Evolutionary conservation across 2,113 vertebrate species (phyloP), one percentile per base, ranked within the genome.

Genomic region (Willisornis vidua): DNA sequence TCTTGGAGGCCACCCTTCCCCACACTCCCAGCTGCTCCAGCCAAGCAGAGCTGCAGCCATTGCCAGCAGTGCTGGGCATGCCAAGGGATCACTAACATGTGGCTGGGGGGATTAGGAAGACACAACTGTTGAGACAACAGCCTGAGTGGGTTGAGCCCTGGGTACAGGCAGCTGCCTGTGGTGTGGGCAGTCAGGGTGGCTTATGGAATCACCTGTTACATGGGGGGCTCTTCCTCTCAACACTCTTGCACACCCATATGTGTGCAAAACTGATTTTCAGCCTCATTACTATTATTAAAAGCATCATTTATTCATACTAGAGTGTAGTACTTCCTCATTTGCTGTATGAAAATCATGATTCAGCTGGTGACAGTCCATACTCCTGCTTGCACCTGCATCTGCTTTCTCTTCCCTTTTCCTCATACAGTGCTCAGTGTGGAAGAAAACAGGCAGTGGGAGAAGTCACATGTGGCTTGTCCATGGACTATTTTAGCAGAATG

Each of bases 171-270:
- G 97, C 94, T 97, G 94, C 92, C 70, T 78, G 48, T 13, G 5
- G 20, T 71, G 52, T 31, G 86, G 49, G 82, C 63, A 94, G 91
- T 67, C 83, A 87, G 75, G 67, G 35, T 9, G 22, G 78, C 72
- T 94, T 90, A 58, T n/a, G 81, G 94, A 57, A 70, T 87, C 96
- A 97, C 83, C 94, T 97, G 96, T 89, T 95, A 87, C 15, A 75
- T 49, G 87, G 75, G 48, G 52, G 59, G 52, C 91, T 90, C 74
- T 70, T 96, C 62, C 57, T 67, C 37, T 37, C 2, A 1, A 12
- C 63, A 55, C 83, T 73, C 19, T 19, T 67, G 65, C 85, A 65
- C 57, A 58, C 28, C 23, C 58, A n/a, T 14, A 1, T 29, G 41
- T 43, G 45, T 49, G 77, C 78, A 93, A 91, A 97, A 91, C 71